A percentile compares a stretch with the other conserved stretches of the same genome.
Conservation (phyloP, 92 coral and sea anemone species). For the Isaurus tuberculatus region DNA sequence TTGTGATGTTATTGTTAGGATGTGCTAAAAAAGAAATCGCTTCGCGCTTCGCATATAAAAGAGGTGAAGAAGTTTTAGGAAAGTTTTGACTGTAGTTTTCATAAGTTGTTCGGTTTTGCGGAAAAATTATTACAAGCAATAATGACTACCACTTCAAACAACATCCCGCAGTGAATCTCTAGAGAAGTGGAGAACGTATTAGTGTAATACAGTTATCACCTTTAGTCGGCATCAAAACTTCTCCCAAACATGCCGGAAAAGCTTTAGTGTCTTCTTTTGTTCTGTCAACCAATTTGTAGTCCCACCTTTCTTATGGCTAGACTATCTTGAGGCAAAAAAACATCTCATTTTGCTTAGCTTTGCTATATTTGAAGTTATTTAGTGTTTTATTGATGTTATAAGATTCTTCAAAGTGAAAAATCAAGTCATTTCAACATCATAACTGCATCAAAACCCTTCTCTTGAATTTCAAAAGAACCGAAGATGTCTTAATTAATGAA, state of each 20-base stretch:
- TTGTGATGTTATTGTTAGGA: constrained; percentile 16
- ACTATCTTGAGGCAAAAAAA: constrained; percentile 31
- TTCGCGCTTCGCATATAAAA: constrained; percentile 13
- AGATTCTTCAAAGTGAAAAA: neutral
- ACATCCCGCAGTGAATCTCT: constrained; percentile 47
- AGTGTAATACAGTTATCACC: constrained; percentile 69
- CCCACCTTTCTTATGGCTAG: constrained; percentile 11
- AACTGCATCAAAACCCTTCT: constrained; percentile 17
- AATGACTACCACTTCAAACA: constrained; percentile 47
- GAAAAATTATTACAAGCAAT: constrained; percentile 16
- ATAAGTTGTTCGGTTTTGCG: constrained; percentile 17
- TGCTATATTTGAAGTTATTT: neutral
- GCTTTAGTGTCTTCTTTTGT: constrained; percentile 29
- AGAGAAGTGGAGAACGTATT: constrained; percentile 59
- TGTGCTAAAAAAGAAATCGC: constrained; percentile 20
- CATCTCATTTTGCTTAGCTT: neutral
- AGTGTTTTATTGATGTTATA: neutral
- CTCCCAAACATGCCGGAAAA: constrained; percentile 65
- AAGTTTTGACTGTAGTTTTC: neutral
- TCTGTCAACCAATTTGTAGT: constrained; percentile 20
- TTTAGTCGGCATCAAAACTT: constrained; percentile 60
- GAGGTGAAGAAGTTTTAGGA: constrained; percentile 18
- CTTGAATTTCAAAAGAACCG: constrained; percentile 41
- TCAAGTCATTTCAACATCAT: neutral
- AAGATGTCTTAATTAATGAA: constrained; percentile 64